Base-by-base conservation (phyloP, 2,888 invertebrate genomes). In the Exephanes ischioxanthus region DNA sequence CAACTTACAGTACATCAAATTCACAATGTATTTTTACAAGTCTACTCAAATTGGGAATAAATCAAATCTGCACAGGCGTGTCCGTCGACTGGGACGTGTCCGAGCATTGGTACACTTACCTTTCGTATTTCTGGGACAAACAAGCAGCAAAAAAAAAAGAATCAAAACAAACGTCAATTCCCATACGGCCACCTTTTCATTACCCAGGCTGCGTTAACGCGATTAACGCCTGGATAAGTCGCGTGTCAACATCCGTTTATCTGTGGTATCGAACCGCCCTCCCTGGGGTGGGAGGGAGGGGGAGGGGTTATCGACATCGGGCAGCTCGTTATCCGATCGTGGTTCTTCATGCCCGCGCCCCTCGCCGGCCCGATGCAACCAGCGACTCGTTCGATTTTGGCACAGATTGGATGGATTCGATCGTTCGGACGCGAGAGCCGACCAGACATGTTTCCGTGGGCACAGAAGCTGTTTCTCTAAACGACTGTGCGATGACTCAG, bases 211-310 rank as follows among this genome's bases (percentile, higher is more conserved):
- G 53, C 76, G 76, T 76, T 76, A 76, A 76, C 76, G 53, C 66
- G 66, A 51, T 66, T 76, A 76, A 76, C 51, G 53, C 76, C 11
- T 19, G 37, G 51, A 30, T 51, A 26, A 76, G 76, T 76, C 51
- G 33, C 66, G 66, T 67, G 67, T 76, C 76, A 76, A 76, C 53
- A 76, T 76, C 53, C 67, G 76, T 66, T 76, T 66, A 76, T 70
- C 70, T 61, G 78, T 70, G 70, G 70, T 70, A 78, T 78, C 78
- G 78, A 78, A 53, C 70, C 70, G 19, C 61, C 37, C 37, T 9
- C 41, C 37, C 37, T 9, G 37, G 9, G 37, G 37, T 9, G 37
- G 9, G 37, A 5, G 5, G 11, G 11, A 11, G 41, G 11, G 41
- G 41, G 11, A 41, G 70, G 58, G 67, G 68, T 78, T 78, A 78